These are phyloP conservation scores for Drosophila kambysellisi DNA, from an alignment of 2,888 invertebrate species.

Conservation along the genomic window DNA sequence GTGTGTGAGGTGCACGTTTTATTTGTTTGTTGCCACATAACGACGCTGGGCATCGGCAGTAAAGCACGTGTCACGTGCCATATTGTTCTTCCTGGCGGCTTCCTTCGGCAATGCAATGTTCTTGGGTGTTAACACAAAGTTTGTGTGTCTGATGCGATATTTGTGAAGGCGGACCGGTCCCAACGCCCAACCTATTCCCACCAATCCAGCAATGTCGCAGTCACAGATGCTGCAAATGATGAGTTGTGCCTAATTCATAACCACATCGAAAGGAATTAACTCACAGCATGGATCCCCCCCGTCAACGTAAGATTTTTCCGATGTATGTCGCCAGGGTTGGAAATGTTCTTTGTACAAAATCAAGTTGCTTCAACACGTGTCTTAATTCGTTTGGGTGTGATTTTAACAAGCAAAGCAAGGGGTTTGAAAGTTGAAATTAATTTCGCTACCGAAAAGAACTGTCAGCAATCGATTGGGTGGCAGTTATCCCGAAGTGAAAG, in stretches of 20 bases:
- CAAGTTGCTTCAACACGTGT: constrained; percentile 71
- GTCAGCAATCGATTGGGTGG: constrained; percentile 75
- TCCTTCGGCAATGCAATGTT: constrained; percentile 51
- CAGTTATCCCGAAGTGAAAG: constrained; percentile 22
- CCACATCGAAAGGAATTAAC: constrained; percentile 83
- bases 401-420: constrained; percentile 65
- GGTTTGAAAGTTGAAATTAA: constrained; percentile 77
- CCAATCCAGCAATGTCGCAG: constrained; percentile 21
- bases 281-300: constrained; percentile 70
- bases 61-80: constrained; percentile 79
- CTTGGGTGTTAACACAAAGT: constrained; percentile 73
- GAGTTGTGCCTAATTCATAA: constrained; percentile 83
- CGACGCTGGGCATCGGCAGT: constrained; percentile 35
- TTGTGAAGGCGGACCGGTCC: constrained; percentile 43
- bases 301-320: constrained; percentile 21
- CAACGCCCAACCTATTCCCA: constrained; percentile 36
- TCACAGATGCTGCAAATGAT: constrained; percentile 82
- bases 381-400: constrained; percentile 82
- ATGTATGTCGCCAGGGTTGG: constrained; percentile 40
- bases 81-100: constrained; percentile 75
- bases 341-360: constrained; percentile 55
- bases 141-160: constrained; percentile 71
- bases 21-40: constrained; percentile 71
- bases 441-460: constrained; percentile 77
- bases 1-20: constrained; percentile 62